Evolutionary conservation across 2,113 vertebrate species (phyloP).

Genomic region (Podilymbus podiceps): DNA sequence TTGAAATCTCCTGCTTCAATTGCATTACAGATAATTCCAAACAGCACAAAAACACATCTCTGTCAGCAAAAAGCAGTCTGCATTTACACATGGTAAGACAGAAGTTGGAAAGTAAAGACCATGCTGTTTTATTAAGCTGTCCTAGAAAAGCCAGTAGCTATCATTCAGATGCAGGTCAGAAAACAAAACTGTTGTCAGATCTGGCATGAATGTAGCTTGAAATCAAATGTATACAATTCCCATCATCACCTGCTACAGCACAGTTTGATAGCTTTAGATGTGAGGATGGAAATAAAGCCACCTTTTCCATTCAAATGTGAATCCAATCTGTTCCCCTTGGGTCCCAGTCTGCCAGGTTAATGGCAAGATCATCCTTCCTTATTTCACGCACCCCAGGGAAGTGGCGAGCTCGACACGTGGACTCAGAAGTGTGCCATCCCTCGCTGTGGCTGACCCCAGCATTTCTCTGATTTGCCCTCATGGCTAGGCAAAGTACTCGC

Average conservation of each 20-base stretch:
- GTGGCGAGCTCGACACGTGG: rapidly evolving
- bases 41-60: rapidly evolving
- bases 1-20: background rate
- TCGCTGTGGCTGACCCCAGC: background rate
- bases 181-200: background rate
- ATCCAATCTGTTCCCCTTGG: background rate
- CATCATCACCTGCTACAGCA: background rate
- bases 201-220: background rate
- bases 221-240: background rate
- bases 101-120: background rate
- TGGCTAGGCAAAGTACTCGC: background rate
- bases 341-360: background rate
- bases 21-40: background rate
- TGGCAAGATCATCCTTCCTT: background rate
- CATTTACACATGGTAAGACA: background rate
- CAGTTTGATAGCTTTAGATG: background rate
- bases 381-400: background rate
- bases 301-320: background rate
- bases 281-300: background rate
- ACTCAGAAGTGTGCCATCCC: background rate
- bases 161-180: background rate
- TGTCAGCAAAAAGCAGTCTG: background rate
- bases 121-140: background rate
- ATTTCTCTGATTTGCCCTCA: background rate
- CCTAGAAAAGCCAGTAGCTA: background rate